phyloP scores from a whole-genome alignment of 1,140 invertebrate genomes.

The Antheraea pernyi region DNA sequence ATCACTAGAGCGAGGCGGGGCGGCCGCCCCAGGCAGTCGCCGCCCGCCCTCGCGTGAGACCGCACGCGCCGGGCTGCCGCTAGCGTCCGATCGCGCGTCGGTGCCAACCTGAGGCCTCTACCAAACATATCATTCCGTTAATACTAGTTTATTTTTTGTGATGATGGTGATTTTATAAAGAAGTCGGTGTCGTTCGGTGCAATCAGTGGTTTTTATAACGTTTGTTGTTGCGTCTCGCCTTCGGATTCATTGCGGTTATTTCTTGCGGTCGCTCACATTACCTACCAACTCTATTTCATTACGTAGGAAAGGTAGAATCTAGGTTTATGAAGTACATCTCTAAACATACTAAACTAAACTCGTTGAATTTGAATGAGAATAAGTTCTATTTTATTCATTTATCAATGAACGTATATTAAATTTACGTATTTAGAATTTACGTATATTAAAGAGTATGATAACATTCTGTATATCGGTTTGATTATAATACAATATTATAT shows the following conservation, averaged over 20 bases:
- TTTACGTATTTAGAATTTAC: too few species aligned
- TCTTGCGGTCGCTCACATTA: not conserved
- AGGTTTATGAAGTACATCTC: too few species aligned
- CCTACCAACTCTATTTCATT: not conserved
- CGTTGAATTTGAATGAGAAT: too few species aligned
- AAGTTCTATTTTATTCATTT: too few species aligned
- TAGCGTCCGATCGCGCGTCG: constrained; percentile 9
- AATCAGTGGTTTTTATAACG: not conserved
- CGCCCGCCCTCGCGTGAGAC: constrained; percentile 41
- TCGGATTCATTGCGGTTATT: not conserved
- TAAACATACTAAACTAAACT: too few species aligned
- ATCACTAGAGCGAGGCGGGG: constrained; percentile 22
- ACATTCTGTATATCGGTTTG: too few species aligned
- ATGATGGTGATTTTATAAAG: not conserved
- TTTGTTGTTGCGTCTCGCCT: not conserved
- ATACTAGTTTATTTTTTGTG: not conserved
- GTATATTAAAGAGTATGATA: too few species aligned
- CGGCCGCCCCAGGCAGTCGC: constrained; percentile 45
- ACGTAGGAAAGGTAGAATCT: not conserved
- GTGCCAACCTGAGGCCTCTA: constrained; percentile 24
- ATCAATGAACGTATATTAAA: too few species aligned
- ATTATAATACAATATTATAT: too few species aligned
- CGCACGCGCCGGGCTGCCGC: constrained; percentile 32
- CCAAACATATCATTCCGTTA: constrained; percentile 9
- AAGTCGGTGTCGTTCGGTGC: not conserved